Conservation (phyloP, 2,797 vertebrate genomes). For the Zenarchopterus dispar region DNA sequence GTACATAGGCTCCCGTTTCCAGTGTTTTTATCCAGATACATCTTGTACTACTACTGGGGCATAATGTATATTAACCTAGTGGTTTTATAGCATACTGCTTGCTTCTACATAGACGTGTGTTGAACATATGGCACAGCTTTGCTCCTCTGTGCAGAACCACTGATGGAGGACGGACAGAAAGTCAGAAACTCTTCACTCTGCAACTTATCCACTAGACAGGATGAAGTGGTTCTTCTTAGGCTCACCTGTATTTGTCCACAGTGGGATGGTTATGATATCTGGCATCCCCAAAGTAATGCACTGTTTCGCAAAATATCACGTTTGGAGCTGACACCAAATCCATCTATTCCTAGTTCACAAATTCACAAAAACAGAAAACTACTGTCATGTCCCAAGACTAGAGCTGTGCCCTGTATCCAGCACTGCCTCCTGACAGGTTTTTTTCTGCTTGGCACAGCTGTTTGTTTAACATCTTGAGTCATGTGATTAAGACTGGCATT, state of each 20-base stretch:
- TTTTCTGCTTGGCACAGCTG: too few species aligned
- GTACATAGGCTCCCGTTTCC: slow-evolving; percentile 37
- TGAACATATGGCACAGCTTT: slow-evolving; percentile 58
- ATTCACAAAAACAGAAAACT: too few species aligned
- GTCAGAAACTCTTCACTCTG: slow-evolving; percentile 48
- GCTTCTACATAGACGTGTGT: slow-evolving; percentile 46
- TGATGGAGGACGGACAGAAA: slow-evolving; percentile 55
- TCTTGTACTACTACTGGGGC: slow-evolving; percentile 40
- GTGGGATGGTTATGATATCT: slow-evolving; percentile 24
- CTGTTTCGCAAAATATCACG: background rate
- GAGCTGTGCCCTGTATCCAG: too few species aligned
- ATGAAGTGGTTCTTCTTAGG: slow-evolving; percentile 31
- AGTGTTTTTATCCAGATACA: slow-evolving; percentile 40
- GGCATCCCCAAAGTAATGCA: slow-evolving; percentile 4
- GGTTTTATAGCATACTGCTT: slow-evolving; percentile 48
- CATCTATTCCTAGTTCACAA: too few species aligned
- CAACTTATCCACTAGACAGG: slow-evolving; percentile 52
- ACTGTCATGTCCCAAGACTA: too few species aligned
- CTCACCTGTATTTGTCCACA: slow-evolving; percentile 2
- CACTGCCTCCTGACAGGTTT: too few species aligned
- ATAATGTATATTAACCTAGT: slow-evolving; percentile 42
- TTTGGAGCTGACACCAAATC: too few species aligned
- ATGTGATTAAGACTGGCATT: too few species aligned
- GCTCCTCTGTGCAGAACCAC: slow-evolving; percentile 51
- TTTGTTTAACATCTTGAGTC: too few species aligned